Conservation (phyloP, 2,888 invertebrate species). For the Smittia aterrima region DNA sequence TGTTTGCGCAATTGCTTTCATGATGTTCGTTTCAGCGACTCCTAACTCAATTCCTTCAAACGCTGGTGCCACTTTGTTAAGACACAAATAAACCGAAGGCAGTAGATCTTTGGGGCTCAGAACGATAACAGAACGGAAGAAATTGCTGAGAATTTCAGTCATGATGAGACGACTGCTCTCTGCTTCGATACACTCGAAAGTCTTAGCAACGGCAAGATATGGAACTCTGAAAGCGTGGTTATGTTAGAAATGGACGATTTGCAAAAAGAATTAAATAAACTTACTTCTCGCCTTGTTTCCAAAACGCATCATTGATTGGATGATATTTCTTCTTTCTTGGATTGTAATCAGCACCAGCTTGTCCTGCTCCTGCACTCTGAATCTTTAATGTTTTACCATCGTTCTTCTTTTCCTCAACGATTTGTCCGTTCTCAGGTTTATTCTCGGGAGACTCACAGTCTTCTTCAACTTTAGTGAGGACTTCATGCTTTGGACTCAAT, state of each 20-base stretch:
- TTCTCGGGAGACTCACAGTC: slow-evolving; percentile 15
- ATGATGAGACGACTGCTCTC: slow-evolving; percentile 84
- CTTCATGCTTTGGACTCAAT: background rate
- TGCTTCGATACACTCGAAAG: slow-evolving; percentile 85
- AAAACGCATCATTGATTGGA: slow-evolving; percentile 79
- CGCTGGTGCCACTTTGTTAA: slow-evolving; percentile 95
- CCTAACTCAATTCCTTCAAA: slow-evolving; percentile 90
- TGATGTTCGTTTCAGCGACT: slow-evolving; percentile 89
- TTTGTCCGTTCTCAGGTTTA: slow-evolving; percentile 22
- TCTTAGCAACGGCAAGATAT: slow-evolving; percentile 86
- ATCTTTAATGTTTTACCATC: slow-evolving; percentile 43
- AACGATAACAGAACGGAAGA: slow-evolving; percentile 84
- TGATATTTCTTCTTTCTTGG: slow-evolving; percentile 73
- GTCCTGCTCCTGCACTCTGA: slow-evolving; percentile 45
- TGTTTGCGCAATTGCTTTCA: slow-evolving; percentile 90
- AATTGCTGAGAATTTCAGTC: slow-evolving; percentile 88
- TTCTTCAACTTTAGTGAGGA: background rate
- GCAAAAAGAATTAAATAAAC: no score
- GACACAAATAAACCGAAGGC: slow-evolving; percentile 86
- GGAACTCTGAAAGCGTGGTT: slow-evolving; percentile 66
- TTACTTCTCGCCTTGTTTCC: slow-evolving; percentile 70
- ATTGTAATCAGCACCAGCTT: slow-evolving; percentile 60
- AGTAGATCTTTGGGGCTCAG: slow-evolving; percentile 87
- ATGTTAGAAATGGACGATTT: slow-evolving; percentile 23
- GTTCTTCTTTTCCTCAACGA: slow-evolving; percentile 43